phyloP scores from a whole-genome alignment of 2,888 invertebrate species.

The Lamellibrachia satsuma region DNA sequence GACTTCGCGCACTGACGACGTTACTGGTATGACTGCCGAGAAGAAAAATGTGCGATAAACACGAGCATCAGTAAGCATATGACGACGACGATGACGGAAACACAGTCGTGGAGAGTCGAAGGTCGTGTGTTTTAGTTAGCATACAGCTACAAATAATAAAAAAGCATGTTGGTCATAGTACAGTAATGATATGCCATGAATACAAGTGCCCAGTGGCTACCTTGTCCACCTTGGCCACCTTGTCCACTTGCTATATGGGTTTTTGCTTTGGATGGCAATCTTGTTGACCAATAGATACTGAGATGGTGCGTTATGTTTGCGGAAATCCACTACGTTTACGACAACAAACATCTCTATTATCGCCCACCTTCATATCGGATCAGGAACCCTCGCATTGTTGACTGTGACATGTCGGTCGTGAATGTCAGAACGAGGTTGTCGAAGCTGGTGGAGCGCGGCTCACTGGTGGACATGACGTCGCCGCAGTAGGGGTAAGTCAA shows the following conservation, averaged over 20 bases:
- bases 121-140: background rate
- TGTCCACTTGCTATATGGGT: too few relatives aligned
- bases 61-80: background rate
- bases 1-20: background rate
- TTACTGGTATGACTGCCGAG: background rate
- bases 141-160: background rate
- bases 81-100: background rate
- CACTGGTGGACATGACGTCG: background rate
- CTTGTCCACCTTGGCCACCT: too few relatives aligned
- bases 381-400: background rate
- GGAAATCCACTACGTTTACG: background rate
- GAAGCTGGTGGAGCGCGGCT: background rate
- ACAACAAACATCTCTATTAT: background rate
- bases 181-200: background rate
- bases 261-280: too few relatives aligned
- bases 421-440: background rate
- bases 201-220: too few relatives aligned
- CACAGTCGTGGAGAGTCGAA: background rate
- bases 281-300: too few relatives aligned
- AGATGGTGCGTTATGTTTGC: too few relatives aligned
- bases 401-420: background rate
- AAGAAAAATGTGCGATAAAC: background rate
- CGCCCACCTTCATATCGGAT: background rate
- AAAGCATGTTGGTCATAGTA: background rate
- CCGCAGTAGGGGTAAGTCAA: background rate